Conservation (phyloP, 2,113 vertebrate species). For the Pangasianodon hypophthalmus region DNA sequence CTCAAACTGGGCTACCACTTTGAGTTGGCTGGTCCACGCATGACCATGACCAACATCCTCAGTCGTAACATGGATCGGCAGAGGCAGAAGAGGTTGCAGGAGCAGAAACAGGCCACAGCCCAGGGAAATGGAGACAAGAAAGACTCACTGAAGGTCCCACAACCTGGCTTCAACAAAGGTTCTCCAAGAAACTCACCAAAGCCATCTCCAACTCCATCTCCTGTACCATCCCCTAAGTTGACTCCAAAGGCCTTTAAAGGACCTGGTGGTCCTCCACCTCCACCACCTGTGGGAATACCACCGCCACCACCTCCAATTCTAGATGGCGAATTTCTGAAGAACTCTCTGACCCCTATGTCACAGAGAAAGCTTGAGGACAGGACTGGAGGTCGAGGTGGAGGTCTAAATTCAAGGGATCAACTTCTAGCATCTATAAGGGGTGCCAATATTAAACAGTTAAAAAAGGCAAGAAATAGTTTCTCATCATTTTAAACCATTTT, state of each 20-base stretch:
- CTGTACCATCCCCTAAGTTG: constrained; percentile 80
- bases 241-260: constrained; percentile 72
- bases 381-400: constrained; percentile 66
- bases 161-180: constrained; percentile 56
- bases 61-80: constrained; percentile 98
- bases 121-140: constrained; percentile 84
- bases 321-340: constrained; percentile 81
- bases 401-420: constrained; percentile 93
- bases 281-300: constrained; percentile 74
- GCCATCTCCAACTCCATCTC: constrained; percentile 80
- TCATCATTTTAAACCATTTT: not conserved
- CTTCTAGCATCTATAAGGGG: constrained; percentile 91
- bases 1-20: constrained; percentile 97
- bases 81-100: constrained; percentile 88
- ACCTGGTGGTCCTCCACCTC: constrained; percentile 68
- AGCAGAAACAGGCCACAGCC: constrained; percentile 85
- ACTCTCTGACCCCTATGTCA: constrained; percentile 84
- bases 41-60: constrained; percentile 93
- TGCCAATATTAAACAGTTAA: constrained; percentile 86
- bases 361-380: constrained; percentile 86
- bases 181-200: constrained; percentile 78
- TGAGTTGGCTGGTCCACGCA: constrained; percentile 91
- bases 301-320: constrained; percentile 83
- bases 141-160: constrained; percentile 82
- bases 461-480: constrained; percentile 79